Evolutionary conservation across 53 echinoderm and acorn worm species (phyloP), one percentile per base, ranked within the genome.

Genomic region (Apostichopus leukothele): DNA sequence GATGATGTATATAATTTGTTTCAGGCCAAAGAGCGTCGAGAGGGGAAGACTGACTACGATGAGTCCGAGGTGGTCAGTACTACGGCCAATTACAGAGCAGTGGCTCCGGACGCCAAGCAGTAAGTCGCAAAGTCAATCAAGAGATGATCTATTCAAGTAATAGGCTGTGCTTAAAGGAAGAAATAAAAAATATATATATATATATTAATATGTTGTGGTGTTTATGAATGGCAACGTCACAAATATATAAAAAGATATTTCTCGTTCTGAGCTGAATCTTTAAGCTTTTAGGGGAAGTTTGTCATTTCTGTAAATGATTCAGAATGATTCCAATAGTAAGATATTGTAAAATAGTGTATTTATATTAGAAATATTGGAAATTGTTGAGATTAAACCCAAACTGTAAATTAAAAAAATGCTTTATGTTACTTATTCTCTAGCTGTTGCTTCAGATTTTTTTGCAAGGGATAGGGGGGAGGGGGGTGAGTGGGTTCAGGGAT

Each of bases 51-150:
- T 16, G 99, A 99, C 66, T 99, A 96, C 60, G 99, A 99, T 52
- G 99, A 99, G 9, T 93, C 99, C 5, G 99, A 99, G 73, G 91
- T 96, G 11, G 93, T 93, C 78, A 99, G 96, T 76, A 99, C 99
- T 4, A 96, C 99, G 25, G 96, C 99, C 84, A 99, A 99, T 75
- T 99, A 99, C 92, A 90, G 96, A 89, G 99, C 99, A 19, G 99
- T 99, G 21, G 99, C 99, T 13, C 99, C 99, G 13, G 96, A 99
- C 90, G 96, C 96, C 77, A 91, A 92, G 75, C 90, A 93, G 95
- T 95, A 93, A 93, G 95, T 90, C 59, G 0, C 57, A 39, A 39
- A 39, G 39, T 39, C 3, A 39, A 39, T 39, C 39, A 3, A 39
- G 39, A 39, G 39, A 39, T 39, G 39, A 39, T 39, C 0, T 39